phyloP scores from a whole-genome alignment of 2,797 vertebrate genomes.

The Chrosomus eos region DNA sequence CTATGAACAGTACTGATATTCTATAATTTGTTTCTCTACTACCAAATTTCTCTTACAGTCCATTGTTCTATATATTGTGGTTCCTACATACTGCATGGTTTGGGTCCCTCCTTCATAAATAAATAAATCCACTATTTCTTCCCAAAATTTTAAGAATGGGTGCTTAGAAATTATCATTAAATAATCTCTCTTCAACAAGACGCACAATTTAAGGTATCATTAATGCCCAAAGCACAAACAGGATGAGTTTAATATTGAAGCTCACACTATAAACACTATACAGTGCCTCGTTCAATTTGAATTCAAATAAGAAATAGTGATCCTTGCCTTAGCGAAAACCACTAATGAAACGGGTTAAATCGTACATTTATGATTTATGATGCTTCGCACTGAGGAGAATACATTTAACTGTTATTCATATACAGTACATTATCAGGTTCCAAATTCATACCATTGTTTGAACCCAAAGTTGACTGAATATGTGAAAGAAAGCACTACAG shows the following conservation, averaged over 20 bases:
- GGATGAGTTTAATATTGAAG: background rate
- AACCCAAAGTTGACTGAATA: background rate
- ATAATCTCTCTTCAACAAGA: background rate
- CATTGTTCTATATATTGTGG: background rate
- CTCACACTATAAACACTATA: no score
- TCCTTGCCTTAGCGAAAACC: background rate
- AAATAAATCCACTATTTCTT: background rate
- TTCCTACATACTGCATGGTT: background rate
- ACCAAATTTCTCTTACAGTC: background rate
- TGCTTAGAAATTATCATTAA: background rate
- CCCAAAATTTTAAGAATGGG: background rate
- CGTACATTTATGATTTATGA: conserved; percentile 25
- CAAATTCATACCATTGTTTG: conserved; percentile 10
- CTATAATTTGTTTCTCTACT: background rate
- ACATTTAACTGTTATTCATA: background rate
- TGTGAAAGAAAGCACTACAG: background rate
- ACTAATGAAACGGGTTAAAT: background rate
- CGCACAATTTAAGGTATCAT: background rate
- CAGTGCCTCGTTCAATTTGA: background rate
- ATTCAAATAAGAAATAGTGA: background rate
- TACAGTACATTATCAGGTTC: background rate
- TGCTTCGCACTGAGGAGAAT: background rate
- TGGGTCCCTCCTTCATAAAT: no score
- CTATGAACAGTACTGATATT: background rate
- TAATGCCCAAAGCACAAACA: background rate